Conservation (phyloP, 2,797 vertebrate species). For the Delichon dasypus region DNA sequence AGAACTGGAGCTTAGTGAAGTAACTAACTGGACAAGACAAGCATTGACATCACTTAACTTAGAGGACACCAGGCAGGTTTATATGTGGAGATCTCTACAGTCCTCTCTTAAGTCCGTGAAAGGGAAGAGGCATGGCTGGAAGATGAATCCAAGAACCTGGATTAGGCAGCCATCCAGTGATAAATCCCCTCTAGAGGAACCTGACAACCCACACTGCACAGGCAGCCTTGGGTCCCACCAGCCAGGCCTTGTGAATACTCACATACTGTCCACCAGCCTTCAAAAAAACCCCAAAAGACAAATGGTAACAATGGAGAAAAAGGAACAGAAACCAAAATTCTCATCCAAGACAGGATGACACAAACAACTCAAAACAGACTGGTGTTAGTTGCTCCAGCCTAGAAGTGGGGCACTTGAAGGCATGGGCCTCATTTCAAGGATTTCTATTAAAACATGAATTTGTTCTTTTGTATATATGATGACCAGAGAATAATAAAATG, state of each 20-base stretch:
- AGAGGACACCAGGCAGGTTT: not conserved
- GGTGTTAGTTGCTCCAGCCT: not conserved
- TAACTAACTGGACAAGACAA: not conserved
- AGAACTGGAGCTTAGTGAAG: not conserved
- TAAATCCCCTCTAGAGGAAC: slow-evolving; percentile 50
- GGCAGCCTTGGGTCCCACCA: not conserved
- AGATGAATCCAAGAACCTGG: not conserved
- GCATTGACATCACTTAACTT: not conserved
- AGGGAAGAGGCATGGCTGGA: not conserved
- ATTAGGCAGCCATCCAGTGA: not conserved
- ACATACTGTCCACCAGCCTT: not conserved
- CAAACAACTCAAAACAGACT: not conserved
- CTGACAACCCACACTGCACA: not conserved
- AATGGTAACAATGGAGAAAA: not conserved
- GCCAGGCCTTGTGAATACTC: not conserved
- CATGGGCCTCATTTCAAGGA: not conserved
- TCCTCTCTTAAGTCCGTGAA: not conserved
- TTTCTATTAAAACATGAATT: not conserved
- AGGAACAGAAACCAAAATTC: not conserved
- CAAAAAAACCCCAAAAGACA: not conserved
- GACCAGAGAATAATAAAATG: not conserved
- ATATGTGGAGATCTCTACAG: not conserved
- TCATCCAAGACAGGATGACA: not conserved
- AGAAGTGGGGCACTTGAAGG: not conserved
- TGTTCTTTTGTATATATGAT: not conserved